Conservation (phyloP, 1,140 invertebrate genomes). For the Lordiphosa clarofinis region DNA sequence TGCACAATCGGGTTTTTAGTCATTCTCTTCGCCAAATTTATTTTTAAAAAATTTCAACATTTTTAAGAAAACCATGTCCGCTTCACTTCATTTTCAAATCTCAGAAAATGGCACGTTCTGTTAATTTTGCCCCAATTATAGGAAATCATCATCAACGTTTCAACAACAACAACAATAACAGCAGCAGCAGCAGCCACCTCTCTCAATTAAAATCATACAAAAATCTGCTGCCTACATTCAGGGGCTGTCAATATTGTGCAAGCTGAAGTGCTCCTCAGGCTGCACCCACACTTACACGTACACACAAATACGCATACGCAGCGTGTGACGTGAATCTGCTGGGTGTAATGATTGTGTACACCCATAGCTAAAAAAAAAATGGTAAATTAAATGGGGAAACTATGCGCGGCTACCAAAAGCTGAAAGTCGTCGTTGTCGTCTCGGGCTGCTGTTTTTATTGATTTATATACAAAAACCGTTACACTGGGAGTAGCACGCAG, state of each 20-base stretch:
- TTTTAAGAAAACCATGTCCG: too few species aligned
- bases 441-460: conserved; percentile 68
- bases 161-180: conserved; percentile 17
- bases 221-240: conserved; percentile 56
- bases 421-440: conserved; percentile 30
- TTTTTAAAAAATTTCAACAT: not conserved
- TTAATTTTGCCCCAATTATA: conserved; percentile 60
- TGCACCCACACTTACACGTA: conserved; percentile 6
- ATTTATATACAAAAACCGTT: conserved; percentile 62
- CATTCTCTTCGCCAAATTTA: too few species aligned
- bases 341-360: conserved; percentile 44
- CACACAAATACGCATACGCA: conserved; percentile 31
- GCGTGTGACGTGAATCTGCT: conserved; percentile 38
- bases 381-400: conserved; percentile 47
- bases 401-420: conserved; percentile 35
- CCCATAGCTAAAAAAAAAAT: conserved; percentile 35
- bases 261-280: conserved; percentile 35
- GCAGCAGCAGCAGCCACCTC: conserved; percentile 18
- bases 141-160: conserved; percentile 24
- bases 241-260: conserved; percentile 44
- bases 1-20: too few species aligned
- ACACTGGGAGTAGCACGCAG: conserved; percentile 38
- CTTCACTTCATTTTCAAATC: too few species aligned
- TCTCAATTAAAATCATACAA: conserved; percentile 61
- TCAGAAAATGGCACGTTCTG: too few species aligned